Evolutionary conservation across 2,888 invertebrate species (phyloP).

Genomic region (Eucera pruinosa): DNA sequence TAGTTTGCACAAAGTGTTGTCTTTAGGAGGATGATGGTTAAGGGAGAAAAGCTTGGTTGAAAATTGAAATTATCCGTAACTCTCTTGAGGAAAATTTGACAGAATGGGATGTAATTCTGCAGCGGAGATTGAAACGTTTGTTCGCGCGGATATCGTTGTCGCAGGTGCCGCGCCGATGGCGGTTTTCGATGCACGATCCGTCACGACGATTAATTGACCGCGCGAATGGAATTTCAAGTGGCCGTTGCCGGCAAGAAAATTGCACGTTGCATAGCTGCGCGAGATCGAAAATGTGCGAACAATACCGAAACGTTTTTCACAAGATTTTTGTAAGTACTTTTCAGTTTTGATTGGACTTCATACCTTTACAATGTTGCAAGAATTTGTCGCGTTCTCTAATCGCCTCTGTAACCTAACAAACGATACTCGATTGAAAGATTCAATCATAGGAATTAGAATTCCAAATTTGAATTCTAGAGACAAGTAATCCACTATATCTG

Average conservation of each 20-base stretch:
- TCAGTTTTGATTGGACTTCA: background rate
- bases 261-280: slow-evolving; percentile 11
- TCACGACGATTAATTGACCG: slow-evolving; percentile 34
- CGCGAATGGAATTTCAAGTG: slow-evolving; percentile 31
- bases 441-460: no score
- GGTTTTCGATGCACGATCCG: slow-evolving; percentile 26
- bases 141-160: slow-evolving; percentile 3
- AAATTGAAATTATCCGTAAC: slow-evolving; percentile 32
- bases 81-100: slow-evolving; percentile 10
- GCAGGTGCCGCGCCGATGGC: slow-evolving; percentile 1
- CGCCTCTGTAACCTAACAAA: no score
- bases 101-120: slow-evolving; percentile 11
- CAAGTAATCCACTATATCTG: no score
- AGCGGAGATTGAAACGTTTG: slow-evolving; percentile 33
- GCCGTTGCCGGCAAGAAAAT: slow-evolving; percentile 2
- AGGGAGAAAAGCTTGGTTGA: background rate
- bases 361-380: background rate
- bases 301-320: background rate
- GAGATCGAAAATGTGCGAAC: background rate
- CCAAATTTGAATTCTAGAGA: no score
- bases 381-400: no score
- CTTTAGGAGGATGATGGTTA: background rate
- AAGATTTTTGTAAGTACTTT: background rate
- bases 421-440: no score
- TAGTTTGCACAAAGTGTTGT: no score